Evolutionary conservation across 2,888 invertebrate genomes (phyloP), one percentile per base, ranked within the genome.

Genomic region (Sinhomidia bicolor): DNA sequence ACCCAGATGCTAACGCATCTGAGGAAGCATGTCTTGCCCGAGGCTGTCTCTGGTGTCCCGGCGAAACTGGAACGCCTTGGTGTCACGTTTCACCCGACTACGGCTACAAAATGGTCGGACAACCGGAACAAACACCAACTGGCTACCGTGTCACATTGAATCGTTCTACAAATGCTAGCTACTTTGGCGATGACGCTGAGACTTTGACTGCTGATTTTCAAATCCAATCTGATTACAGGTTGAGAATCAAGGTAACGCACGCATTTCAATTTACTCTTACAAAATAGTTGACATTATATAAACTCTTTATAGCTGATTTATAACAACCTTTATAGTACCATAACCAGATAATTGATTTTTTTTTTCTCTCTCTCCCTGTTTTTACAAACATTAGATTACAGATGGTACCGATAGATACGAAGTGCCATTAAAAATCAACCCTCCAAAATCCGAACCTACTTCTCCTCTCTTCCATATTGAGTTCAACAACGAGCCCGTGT

Each of bases 21-120:
- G 93, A 95, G 92, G 93, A 94, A 29, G 93, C 93, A 0, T 97
- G 96, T 92, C 94, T 94, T 78, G 57, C 12, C 82, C 94, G 96
- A 94, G 96, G 96, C 5, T 97, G 97, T 92, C 96, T 96, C 91
- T 97, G 96, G 96, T 90, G 90, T 62, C 51, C 79, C 23, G 51
- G 36, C 23, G 85, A 85, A 2, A 26, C 14, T n/a, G 90, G 89
- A 10, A 60, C 41, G 7, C 90, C 90, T 20, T 85, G 47, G 44
- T 90, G 90, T 51, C 74, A 85, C 41, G 62, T 85, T 7, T 79
- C 82, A 5, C 4, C 60, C 0, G 68, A 81, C 36, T 88, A 87
- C 60, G 91, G 91, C 0, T 90, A 91, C 81, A 29, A 23, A 12
- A 89, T 91, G 85, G 80, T 85, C 26, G 90, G 89, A 20, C 71